Evolutionary conservation across 2,113 vertebrate species (phyloP).

Genomic region (Desmodus rotundus): DNA sequence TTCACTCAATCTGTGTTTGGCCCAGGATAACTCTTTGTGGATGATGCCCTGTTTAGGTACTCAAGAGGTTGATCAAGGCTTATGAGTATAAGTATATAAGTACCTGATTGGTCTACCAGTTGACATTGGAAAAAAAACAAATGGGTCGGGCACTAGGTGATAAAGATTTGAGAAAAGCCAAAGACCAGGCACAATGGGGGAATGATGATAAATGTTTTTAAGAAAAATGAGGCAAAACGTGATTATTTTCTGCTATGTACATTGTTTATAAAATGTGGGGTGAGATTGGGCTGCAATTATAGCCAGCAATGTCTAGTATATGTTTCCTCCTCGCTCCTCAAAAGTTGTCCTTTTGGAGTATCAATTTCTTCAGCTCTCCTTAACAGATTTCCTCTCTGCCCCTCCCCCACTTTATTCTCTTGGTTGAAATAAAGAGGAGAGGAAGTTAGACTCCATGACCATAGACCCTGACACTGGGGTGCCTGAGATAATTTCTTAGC

Average conservation of each 20-base stretch:
- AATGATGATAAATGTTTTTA: background rate
- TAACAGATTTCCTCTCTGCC: too few species aligned
- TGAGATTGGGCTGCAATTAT: background rate
- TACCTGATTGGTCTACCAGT: background rate
- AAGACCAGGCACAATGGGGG: background rate
- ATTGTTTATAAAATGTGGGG: background rate
- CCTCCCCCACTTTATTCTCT: background rate
- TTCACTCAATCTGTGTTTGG: background rate
- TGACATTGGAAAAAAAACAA: background rate
- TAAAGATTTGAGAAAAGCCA: background rate
- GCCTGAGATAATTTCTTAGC: background rate
- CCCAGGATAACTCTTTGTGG: background rate
- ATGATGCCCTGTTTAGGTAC: background rate
- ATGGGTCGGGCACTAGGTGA: too few species aligned
- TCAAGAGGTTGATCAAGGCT: background rate
- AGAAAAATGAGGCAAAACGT: background rate
- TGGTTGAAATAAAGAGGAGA: background rate
- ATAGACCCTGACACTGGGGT: background rate
- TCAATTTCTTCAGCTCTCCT: background rate
- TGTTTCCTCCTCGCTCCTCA: background rate
- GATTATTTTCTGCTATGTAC: background rate
- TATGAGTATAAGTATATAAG: background rate
- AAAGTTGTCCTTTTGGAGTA: background rate
- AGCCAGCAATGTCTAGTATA: background rate
- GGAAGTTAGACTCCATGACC: background rate